A percentile compares a stretch with the other conserved stretches of the same genome.
Conservation (phyloP, 2,797 vertebrate species). For the Rhabdophis nuchalis region DNA sequence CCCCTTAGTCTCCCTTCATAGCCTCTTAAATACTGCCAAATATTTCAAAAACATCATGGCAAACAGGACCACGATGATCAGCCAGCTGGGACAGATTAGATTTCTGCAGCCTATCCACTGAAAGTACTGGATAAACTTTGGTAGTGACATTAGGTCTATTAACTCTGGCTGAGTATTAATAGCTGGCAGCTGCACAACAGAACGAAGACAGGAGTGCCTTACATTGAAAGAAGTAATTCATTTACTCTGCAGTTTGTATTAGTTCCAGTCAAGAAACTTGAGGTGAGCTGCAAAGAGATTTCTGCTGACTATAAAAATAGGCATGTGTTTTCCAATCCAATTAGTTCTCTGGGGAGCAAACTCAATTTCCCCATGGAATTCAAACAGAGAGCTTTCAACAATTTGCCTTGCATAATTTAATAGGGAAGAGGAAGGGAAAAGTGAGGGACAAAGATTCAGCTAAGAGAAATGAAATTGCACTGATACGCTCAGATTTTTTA, state of each 20-base stretch:
- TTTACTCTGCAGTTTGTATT: not conserved
- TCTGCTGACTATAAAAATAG: not conserved
- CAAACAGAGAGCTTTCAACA: not conserved
- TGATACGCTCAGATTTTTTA: not conserved
- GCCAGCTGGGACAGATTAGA: not conserved
- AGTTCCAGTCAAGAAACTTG: not conserved
- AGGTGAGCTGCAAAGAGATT: not conserved
- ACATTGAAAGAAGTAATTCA: slow-evolving; percentile 1
- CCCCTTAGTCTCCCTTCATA: not conserved
- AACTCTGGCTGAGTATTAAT: slow-evolving; percentile 7
- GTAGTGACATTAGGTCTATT: not conserved
- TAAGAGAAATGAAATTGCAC: not conserved
- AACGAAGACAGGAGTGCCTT: not conserved
- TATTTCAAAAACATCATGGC: not conserved
- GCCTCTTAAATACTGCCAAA: not conserved
- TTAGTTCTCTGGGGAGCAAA: not conserved
- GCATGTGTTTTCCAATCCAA: not conserved
- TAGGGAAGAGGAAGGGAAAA: not conserved
- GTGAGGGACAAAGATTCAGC: not conserved
- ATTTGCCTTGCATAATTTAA: not conserved
- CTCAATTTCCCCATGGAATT: not conserved
- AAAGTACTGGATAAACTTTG: not conserved
- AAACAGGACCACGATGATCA: not conserved
- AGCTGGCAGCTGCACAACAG: not conserved
- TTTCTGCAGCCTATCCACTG: not conserved